These are phyloP conservation scores for rabbit (Oryctolagus cuniculus) DNA, from an alignment of 2,113 vertebrate genomes.

Conservation along the genomic window mOryCun1.1 NC_091440.1:127033001-127033500, in stretches of 20 bases:
- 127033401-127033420: slow-evolving; percentile 4
- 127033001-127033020: too few species aligned
- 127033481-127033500: not conserved
- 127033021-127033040: not conserved
- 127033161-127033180: not conserved
- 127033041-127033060: not conserved
- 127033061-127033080: not conserved
- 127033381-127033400: slow-evolving; percentile 34
- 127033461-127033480: slow-evolving; percentile 6
- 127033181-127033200: slow-evolving; percentile 35
- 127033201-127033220: not conserved
- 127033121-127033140: slow-evolving; percentile 30
- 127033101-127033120: not conserved
- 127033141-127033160: not conserved
- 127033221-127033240: not conserved
- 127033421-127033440: slow-evolving; percentile 15
- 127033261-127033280: slow-evolving; percentile 62
- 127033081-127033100: not conserved
- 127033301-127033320: slow-evolving; percentile 37
- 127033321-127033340: slow-evolving; percentile 33
- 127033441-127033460: slow-evolving; percentile 27
- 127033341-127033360: slow-evolving; percentile 13
- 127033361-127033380: slow-evolving; percentile 19
- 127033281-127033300: slow-evolving; percentile 45
- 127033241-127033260: not conserved